Conservation (phyloP, 37 sponge, comb jelly and placozoan species). For the Corticium candelabrum region DNA sequence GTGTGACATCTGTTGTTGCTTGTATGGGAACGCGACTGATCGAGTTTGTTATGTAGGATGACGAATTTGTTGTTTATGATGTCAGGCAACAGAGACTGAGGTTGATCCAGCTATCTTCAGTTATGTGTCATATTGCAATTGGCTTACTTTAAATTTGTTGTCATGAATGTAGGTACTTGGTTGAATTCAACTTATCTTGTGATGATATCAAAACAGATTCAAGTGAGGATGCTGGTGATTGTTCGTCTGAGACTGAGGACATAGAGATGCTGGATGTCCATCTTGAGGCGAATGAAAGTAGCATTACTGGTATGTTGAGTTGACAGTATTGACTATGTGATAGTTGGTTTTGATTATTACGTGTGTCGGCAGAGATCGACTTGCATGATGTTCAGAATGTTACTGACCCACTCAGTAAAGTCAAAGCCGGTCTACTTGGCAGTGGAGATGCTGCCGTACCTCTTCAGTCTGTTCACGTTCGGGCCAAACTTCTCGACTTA, state of each 20-base stretch:
- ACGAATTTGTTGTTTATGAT: constrained; percentile 74
- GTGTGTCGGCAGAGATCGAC: neutral
- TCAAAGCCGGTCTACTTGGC: constrained; percentile 77
- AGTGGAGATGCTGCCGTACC: constrained; percentile 60
- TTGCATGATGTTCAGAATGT: constrained; percentile 59
- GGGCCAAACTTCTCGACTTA: constrained; percentile 73
- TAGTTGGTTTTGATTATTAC: no score
- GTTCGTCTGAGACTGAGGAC: no score
- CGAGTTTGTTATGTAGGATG: no score
- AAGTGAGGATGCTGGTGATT: constrained; percentile 33
- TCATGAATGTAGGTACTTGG: constrained; percentile 31
- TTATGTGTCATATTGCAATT: no score
- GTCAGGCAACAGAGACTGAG: constrained; percentile 64
- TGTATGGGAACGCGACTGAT: no score
- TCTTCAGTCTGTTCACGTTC: constrained; percentile 67
- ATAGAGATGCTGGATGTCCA: no score
- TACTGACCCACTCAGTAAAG: constrained; percentile 68
- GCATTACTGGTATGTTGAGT: no score
- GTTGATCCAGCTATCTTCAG: no score
- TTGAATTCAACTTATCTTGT: constrained; percentile 45
- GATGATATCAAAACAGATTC: constrained; percentile 7
- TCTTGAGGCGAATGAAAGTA: no score
- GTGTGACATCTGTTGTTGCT: neutral
- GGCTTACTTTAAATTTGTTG: no score
- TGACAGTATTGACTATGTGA: no score